Evolutionary conservation across 1,140 invertebrate species (phyloP), one percentile per base, ranked within the genome.

Genomic region (Lordiphosa clarofinis): DNA sequence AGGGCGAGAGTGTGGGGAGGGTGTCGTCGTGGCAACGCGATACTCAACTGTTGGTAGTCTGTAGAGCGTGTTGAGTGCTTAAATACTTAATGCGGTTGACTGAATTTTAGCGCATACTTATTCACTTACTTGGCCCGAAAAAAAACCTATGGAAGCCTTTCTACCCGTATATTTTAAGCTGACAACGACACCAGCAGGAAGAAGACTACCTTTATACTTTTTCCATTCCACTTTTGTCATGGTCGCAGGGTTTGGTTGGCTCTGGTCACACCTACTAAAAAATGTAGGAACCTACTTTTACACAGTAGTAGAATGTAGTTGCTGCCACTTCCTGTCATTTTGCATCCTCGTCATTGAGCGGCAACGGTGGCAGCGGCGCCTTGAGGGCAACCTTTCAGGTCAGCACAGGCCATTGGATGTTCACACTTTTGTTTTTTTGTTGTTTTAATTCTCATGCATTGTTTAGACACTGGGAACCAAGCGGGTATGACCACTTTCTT

Each of bases 31-130:
- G 36, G 55, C 47, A 58, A 64, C 28, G 60, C 40, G 52, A 69
- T 69, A 69, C 65, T 57, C 47, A 38, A 44, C n/a, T 47, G 11
- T 43, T 66, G 52, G 52, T 47, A 47, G 73, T 56, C 63, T 78
- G 62, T 37, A 59, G 57, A 61, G 72, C 57, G 71, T 79, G 75
- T 64, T 75, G 66, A 81, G 73, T 84, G 73, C 79, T 82, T 82
- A 82, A 82, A 84, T 82, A 82, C 78, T 82, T 82, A 78, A 73
- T 78, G 79, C 60, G 78, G 73, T 86, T 86, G 78, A 86, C 73
- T 82, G 78, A 78, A 70, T 84, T 68, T 82, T 86, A 63, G 78
- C 76, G 78, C 72, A 81, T 81, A 79, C 74, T 78, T 79, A 70
- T 75, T 82, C 76, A 79, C 76, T 82, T 71, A 58, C 38, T 54